Base-by-base conservation (phyloP, 2,113 vertebrate genomes). In the Alethe diademata region DNA sequence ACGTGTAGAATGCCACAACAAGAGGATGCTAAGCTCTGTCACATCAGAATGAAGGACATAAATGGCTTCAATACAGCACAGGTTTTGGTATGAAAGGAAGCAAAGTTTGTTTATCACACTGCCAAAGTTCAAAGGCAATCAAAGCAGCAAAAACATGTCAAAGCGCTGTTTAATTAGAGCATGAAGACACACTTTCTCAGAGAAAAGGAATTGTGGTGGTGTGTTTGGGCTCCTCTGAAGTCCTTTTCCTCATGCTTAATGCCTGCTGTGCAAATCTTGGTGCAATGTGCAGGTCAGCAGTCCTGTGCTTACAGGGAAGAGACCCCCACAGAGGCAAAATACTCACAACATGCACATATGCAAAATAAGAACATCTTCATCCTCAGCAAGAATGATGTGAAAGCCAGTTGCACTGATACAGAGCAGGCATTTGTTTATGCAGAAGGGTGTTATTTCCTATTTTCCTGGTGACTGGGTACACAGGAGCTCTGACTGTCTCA, bases 71-170 rank as follows among this genome's bases (percentile, higher is more conserved):
- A 36, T 51, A 28, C 90, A 51, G 35, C 1, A 16, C 42, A 54
- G 2, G 36, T 69, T 38, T 50, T 7, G 28, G 38, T 26, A 86
- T 79, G 69, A 48, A 73, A 65, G 64, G 35, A 86, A 74, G 62
- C 38, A 54, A 67, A 45, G 29, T 88, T 79, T 93, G 80, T 90
- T 96, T 96, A 86, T 92, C 73, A 35, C 86, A 16, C 67, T 79
- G 57, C 45, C 62, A 19, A 36, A 61, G 78, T 87, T 94, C 92
- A 94, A 94, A 95, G 73, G 83, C 88, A 92, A 61, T 92, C 84
- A 84, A 67, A 91, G 24, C 45, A 75, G 73, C 86, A 54, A 78
- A 90, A 86, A 53, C 86, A 64, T 36, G 80, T 92, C 85, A 94
- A 90, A 19, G 18, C 5, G 24, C 61, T 92, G 60, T 79, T 79